Conservation (phyloP, 2,113 vertebrate species). For the Hippolais icterina region DNA sequence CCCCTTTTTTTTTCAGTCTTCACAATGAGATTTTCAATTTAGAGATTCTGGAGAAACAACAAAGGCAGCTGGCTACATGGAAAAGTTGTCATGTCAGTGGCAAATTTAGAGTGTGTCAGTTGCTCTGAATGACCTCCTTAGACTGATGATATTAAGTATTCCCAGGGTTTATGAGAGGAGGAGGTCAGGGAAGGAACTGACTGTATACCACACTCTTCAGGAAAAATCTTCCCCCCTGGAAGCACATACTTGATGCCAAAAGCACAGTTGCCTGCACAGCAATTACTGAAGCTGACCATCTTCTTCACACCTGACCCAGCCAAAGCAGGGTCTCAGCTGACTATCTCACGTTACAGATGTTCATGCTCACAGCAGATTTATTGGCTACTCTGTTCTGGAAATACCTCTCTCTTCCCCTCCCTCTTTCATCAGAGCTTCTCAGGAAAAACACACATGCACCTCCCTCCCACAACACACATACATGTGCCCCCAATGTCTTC, state of each 20-base stretch:
- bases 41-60: not conserved
- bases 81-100: not conserved
- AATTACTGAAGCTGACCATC: not conserved
- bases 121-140: not conserved
- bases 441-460: not conserved
- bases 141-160: not conserved
- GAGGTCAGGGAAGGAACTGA: not conserved
- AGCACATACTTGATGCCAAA: not conserved
- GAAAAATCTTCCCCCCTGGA: not conserved
- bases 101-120: not conserved
- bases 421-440: not conserved
- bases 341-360: not conserved
- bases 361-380: rapidly evolving
- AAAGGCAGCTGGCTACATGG: not conserved
- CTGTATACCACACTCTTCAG: too few relatives aligned
- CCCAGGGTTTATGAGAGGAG: not conserved
- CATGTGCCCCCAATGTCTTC: rapidly evolving
- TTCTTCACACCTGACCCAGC: not conserved
- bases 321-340: not conserved
- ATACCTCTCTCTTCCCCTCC: not conserved
- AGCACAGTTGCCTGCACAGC: not conserved
- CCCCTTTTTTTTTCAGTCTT: not conserved
- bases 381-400: rapidly evolving
- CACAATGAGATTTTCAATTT: not conserved
- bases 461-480: not conserved